Percentiles rank a stretch among this genome's conserved stretches.
These are phyloP conservation scores for Isurus oxyrinchus DNA, from an alignment of 2,113 vertebrate genomes.

Conservation along the genomic window DNA sequence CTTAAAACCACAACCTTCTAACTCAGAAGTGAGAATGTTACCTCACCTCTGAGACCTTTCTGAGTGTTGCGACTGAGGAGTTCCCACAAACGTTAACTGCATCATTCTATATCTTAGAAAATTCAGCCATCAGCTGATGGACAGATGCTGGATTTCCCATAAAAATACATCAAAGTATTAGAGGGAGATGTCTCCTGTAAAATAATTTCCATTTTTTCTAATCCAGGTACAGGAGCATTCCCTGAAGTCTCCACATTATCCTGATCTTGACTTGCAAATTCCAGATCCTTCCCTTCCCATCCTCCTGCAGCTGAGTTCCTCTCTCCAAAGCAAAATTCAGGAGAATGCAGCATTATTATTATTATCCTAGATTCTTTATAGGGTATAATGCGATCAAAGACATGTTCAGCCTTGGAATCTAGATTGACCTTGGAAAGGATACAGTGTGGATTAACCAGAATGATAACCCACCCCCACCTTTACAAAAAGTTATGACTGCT, in stretches of 20 bases:
- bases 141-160: too few relatives aligned
- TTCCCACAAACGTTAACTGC: neutral
- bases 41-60: neutral
- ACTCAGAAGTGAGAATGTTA: neutral
- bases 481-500: neutral
- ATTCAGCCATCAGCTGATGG: neutral
- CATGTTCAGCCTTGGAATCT: neutral
- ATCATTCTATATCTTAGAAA: neutral
- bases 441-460: neutral
- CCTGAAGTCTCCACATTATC: too few relatives aligned
- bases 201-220: too few relatives aligned
- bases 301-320: neutral
- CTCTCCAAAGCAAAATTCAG: neutral
- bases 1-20: neutral
- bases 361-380: neutral
- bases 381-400: neutral
- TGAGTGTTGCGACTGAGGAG: neutral
- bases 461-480: neutral
- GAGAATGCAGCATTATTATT: neutral
- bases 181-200: too few relatives aligned
- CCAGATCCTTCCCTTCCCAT: neutral
- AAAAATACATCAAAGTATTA: too few relatives aligned
- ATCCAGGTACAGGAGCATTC: too few relatives aligned
- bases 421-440: neutral
- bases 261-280: neutral